These are phyloP conservation scores for Dicerorhinus sumatrensis DNA, from an alignment of 2,113 vertebrate genomes.

Conservation along the genomic window DNA sequence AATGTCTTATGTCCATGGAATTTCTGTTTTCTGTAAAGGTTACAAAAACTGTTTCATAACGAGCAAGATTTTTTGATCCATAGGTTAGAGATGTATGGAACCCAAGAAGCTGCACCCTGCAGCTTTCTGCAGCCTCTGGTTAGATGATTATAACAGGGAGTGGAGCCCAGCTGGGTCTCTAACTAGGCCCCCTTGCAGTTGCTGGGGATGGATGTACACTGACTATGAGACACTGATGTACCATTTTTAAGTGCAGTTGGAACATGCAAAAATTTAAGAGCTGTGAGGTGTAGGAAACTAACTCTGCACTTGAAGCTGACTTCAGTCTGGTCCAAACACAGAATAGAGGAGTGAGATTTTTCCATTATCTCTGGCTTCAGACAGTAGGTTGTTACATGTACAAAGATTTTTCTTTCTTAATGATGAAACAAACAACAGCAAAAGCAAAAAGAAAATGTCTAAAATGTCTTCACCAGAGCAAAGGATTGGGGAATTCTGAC, in stretches of 20 bases:
- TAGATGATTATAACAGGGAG: neutral
- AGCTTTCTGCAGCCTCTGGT: neutral
- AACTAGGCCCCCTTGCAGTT: neutral
- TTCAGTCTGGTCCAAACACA: neutral
- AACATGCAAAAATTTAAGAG: slow-evolving; percentile 17
- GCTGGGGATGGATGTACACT: neutral
- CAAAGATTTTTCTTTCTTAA: neutral
- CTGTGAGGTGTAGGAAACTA: neutral
- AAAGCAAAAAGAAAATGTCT: neutral
- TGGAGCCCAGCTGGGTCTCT: neutral
- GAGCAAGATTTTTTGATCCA: neutral
- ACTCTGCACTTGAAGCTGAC: neutral
- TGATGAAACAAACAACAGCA: neutral
- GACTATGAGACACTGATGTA: neutral
- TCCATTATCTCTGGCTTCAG: neutral
- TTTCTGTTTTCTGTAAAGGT: slow-evolving; percentile 54
- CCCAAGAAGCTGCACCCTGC: neutral
- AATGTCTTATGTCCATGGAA: neutral
- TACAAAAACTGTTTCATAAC: neutral
- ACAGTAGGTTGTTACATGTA: neutral
- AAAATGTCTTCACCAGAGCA: neutral
- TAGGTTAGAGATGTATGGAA: neutral
- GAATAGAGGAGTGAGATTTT: neutral
- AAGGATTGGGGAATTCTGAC: slow-evolving; percentile 82
- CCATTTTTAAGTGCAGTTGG: slow-evolving; percentile 54